Base-by-base conservation (phyloP, 1,140 invertebrate genomes). In the Reticulitermes speratus region DNA sequence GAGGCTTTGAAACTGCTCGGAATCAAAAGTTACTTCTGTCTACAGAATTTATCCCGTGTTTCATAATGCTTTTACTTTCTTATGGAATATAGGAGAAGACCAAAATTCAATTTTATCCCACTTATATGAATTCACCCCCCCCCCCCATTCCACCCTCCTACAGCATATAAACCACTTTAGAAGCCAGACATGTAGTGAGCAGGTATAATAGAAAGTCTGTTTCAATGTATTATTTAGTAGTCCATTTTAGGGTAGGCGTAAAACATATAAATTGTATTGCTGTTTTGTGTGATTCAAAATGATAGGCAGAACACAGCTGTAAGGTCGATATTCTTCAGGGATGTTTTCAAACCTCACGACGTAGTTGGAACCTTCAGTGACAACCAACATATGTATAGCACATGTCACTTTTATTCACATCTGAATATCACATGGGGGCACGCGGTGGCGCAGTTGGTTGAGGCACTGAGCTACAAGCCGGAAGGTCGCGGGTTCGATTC, bases 151-250 rank as follows among this genome's bases (percentile, higher is more conserved):
- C 65, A 9, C n/a, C 14, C 25, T 25, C 65, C 0, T 25, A 30
- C 25, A 30, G 65, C 7, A 30, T 30, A 75, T 75, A 75, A 75
- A 30, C 65, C 65, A 75, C 65, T 75, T 30, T 75, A 75, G 25
- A 75, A 75, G 65, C 65, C 65, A 16, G 65, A 6, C 52, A 21
- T 75, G n/a, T 75, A 6, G 0, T 30, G 25, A n/a, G n/a, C 2
- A 75, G 65, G n/a, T 30, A 30, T 1, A 75, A 75, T 75, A 75
- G n/a, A 75, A 75, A 75, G 65, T n/a, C 5, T 19, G 25, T 75
- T 75, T 75, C 65, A 75, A 75, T 75, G n/a, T 25, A 75, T 75
- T 30, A 75, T 75, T 75, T 30, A 75, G 25, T 75, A 75, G 65
- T 30, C 65, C 65, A 75, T 75, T 75, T 75, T 14, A 30, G 65